These are phyloP conservation scores for Dicycla oo DNA, from an alignment of 2,888 invertebrate species.

Conservation along the genomic window DNA sequence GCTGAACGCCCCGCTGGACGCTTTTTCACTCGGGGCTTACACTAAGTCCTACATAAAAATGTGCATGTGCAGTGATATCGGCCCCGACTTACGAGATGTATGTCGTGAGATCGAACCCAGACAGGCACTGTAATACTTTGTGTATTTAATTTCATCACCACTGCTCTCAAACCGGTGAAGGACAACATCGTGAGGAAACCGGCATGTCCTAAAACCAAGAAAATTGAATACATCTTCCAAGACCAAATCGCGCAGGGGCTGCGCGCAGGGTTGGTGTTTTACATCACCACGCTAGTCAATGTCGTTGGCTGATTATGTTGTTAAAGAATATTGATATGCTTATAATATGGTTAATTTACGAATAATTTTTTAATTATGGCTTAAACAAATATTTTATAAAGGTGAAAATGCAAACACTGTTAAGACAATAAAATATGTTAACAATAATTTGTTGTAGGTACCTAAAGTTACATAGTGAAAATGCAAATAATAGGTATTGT, in stretches of 20 bases:
- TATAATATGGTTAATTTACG: not conserved
- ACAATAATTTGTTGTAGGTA: not conserved
- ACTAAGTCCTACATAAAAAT: not conserved
- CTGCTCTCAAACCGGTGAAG: not conserved
- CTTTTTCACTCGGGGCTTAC: too few species aligned
- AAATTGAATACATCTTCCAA: too few species aligned
- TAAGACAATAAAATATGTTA: slow-evolving; percentile 2
- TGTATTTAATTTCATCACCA: not conserved
- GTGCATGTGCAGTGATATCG: too few species aligned
- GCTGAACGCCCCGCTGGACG: too few species aligned
- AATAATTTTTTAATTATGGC: too few species aligned
- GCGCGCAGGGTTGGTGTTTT: not conserved
- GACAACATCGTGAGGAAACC: not conserved
- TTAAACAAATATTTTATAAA: too few species aligned
- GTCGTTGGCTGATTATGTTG: not conserved
- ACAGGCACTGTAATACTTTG: not conserved
- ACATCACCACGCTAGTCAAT: not conserved
- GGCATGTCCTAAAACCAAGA: not conserved
- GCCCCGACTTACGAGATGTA: not conserved
- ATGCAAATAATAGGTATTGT: too few species aligned
- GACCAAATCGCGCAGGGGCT: too few species aligned
- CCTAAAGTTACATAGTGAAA: too few species aligned
- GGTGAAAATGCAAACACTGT: not conserved
- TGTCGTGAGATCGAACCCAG: not conserved
- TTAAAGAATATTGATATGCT: not conserved